Base-by-base conservation (phyloP, 2,888 invertebrate genomes). In the Iphiclides podalirius region DNA sequence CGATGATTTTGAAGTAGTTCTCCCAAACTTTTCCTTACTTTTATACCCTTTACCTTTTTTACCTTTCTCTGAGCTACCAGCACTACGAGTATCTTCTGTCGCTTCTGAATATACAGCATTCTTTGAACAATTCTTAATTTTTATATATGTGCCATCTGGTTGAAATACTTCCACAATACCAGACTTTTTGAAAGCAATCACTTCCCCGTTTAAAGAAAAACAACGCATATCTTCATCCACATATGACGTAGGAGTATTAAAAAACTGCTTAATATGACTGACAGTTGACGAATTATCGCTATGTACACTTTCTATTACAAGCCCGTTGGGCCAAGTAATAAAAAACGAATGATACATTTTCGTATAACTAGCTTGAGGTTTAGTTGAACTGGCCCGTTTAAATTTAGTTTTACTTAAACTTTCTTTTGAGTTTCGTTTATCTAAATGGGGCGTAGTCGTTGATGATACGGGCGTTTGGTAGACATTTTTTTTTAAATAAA, bases 301-400 rank as follows among this genome's bases (percentile, higher is more conserved):
- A 59, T 86, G 68, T 13, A 88, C 70, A 49, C 70, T 81, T 61
- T 87, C 82, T 6, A 80, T 80, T 6, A 85, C 70, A 23, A 80
- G 70, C 1, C 89, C 89, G 55, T 85, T 88, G 1, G 87, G 86
- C 83, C 86, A 88, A 2, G 86, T 81, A 13, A 85, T 57, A 53
- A 59, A 68, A 31, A 87, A 56, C 1, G 81, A 75, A 62, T 85
- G 66, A 64, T 63, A 83, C 31, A 58, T 59, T 57, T 65, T 66
- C 1, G 56, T 63, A 63, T 75, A 74, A 53, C 60, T 62, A 46
- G 65, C 44, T 46, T 59, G 46, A 23, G 53, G 53, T 2, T 54
- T 40, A 11, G 49, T 49, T 26, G 51, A 52, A 43, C 45, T 60
- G 20, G 54, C n/a, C 47, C 58, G 58, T 33, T 57, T 52, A 20